These are phyloP conservation scores for Ganaspis sp. DNA, from an alignment of 1,140 invertebrate genomes.

Conservation along the genomic window DNA sequence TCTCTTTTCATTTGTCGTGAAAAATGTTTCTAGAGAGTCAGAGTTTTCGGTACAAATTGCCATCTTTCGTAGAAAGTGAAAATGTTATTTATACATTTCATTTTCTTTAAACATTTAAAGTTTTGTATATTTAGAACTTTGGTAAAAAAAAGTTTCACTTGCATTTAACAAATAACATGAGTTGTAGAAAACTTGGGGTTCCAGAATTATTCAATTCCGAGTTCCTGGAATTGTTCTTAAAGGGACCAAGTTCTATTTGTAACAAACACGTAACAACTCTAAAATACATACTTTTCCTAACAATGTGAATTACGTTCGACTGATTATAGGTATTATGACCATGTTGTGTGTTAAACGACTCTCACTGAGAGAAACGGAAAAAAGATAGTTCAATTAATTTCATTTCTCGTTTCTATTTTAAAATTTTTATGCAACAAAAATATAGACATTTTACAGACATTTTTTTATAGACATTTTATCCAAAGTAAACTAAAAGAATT, in stretches of 20 bases:
- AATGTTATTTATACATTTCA: too few relatives aligned
- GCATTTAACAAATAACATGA: too few relatives aligned
- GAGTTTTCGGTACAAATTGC: too few relatives aligned
- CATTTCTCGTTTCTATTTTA: constrained; percentile 48
- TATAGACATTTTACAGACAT: too few relatives aligned
- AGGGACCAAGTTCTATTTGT: neutral
- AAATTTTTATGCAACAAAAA: too few relatives aligned
- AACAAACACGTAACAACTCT: constrained; percentile 56
- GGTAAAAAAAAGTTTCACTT: too few relatives aligned
- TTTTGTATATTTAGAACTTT: too few relatives aligned
- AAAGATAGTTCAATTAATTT: constrained; percentile 53
- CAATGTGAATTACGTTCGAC: constrained; percentile 66
- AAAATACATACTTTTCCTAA: constrained; percentile 63
- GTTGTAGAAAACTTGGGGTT: neutral
- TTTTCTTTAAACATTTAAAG: too few relatives aligned
- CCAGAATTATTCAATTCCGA: neutral
- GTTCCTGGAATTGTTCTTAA: constrained; percentile 5
- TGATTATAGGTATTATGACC: constrained; percentile 69
- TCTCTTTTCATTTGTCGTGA: neutral
- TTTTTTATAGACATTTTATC: neutral
- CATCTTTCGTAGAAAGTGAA: too few relatives aligned
- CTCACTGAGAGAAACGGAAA: constrained; percentile 54
- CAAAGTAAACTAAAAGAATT: neutral
- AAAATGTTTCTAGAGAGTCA: too few relatives aligned
- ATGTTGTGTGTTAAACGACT: constrained; percentile 61